Evolutionary conservation across 2,797 vertebrate genomes (phyloP).

Genomic region (Artibeus lituratus): DNA sequence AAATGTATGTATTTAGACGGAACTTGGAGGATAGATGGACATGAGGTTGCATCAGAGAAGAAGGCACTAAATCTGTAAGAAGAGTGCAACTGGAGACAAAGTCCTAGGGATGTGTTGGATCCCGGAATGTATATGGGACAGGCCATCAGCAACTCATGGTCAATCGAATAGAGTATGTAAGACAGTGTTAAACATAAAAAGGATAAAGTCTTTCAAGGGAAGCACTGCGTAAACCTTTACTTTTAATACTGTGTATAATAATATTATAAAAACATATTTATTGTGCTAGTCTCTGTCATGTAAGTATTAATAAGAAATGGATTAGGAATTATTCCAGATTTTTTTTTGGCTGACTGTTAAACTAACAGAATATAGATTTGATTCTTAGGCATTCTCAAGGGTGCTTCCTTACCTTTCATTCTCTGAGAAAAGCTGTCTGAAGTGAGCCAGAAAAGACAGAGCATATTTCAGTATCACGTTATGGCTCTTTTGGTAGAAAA

Average conservation of each 20-base stretch:
- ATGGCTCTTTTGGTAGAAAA: slow-evolving; percentile 5
- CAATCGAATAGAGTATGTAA: neutral
- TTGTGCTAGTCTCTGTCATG: neutral
- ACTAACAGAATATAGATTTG: neutral
- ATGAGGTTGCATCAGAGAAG: neutral
- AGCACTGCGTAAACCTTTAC: neutral
- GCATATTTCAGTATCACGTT: slow-evolving; percentile 34
- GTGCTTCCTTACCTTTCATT: neutral
- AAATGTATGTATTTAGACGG: neutral
- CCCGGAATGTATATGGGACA: neutral
- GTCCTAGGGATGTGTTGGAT: neutral
- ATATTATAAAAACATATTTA: neutral
- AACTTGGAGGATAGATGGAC: neutral
- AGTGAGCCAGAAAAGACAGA: slow-evolving; percentile 31
- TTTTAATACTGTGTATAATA: neutral
- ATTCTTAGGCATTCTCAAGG: neutral
- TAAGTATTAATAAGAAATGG: neutral
- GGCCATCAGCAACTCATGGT: neutral
- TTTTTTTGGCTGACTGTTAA: neutral
- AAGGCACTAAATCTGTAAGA: neutral
- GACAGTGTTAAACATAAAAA: neutral
- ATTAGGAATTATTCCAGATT: neutral
- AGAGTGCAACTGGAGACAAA: neutral
- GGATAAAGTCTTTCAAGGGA: neutral
- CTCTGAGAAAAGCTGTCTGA: slow-evolving; percentile 21